Base-by-base conservation (phyloP, 2,113 vertebrate species). In the Entomyzon cyanotis region DNA sequence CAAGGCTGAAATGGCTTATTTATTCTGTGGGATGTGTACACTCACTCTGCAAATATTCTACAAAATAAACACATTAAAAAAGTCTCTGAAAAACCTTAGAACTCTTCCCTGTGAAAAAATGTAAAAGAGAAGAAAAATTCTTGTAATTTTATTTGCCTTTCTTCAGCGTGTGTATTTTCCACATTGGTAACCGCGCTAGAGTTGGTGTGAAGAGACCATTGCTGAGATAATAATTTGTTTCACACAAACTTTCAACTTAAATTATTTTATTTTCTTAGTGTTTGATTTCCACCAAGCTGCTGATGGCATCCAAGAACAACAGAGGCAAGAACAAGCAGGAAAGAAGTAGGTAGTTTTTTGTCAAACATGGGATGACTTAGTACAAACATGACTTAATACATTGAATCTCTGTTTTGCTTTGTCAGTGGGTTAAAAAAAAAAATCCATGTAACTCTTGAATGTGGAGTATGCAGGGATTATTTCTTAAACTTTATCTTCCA, bases 281-380 rank as follows among this genome's bases (percentile, higher is more conserved):
- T 99, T 99, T 98, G 99, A 99, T 98, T 99, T 99, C 96, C 99
- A 99, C 97, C 99, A 99, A 98, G 99, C 99, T 27, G 99, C 99
- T 90, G 99, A 99, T 97, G 98, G 99, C 82, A 99, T 99, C 97
- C 99, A 99, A 96, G 99, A 99, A 96, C 99, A 99, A 85, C 98
- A 99, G 98, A 99, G 99, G 81, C 98, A 99, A 98, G 99, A 99
- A 87, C 99, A 99, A 98, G 99, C 98, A 55, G 99, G 99, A 97
- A 99, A 99, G 97, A 99, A 99, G 99, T 99, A 99, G 96, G 99
- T 94, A 35, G 42, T 84, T 84, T 75, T 90, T 91, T 89, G 31
- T 85, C 28, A 31, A 46, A 77, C 16, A 27, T n/a, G 19, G 8
- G 18, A 52, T 74, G 39, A 11, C 42, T 79, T 79, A 22, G 21